Evolutionary conservation across 37 sponge, comb jelly and placozoan species (phyloP).

Genomic region (Chondrosia reniformis): DNA sequence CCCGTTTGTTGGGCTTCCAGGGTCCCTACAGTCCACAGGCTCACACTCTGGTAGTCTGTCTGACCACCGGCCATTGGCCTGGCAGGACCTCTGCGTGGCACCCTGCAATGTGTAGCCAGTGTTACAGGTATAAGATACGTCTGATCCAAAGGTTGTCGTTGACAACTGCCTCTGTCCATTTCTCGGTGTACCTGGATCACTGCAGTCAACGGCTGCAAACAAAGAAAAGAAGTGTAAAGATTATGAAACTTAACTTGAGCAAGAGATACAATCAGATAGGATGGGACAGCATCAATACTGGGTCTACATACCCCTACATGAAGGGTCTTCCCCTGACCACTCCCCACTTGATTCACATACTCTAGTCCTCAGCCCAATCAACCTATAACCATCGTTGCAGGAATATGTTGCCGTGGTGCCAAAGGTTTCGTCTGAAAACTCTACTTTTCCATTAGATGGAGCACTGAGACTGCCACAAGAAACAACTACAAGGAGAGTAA

Average conservation of each 20-base stretch:
- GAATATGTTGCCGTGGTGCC: conserved; percentile 32
- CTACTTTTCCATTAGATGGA: conserved; percentile 41
- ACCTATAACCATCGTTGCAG: conserved; percentile 32
- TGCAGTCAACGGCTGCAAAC: conserved; percentile 39
- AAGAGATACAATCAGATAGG: too few species aligned
- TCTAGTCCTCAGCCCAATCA: neutral
- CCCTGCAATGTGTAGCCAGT: conserved; percentile 23
- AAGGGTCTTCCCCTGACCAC: neutral
- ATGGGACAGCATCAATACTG: too few species aligned
- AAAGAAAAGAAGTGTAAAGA: neutral
- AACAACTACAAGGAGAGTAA: neutral
- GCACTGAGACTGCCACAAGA: conserved; percentile 49
- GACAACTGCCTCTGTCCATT: conserved; percentile 20
- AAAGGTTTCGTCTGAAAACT: neutral
- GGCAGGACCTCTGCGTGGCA: conserved; percentile 1
- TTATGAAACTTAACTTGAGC: too few species aligned
- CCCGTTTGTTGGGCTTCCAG: conserved; percentile 25
- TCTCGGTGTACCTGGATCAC: conserved; percentile 33
- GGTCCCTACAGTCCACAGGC: conserved; percentile 28
- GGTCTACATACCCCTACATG: neutral
- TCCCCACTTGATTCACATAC: conserved; percentile 3
- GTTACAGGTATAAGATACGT: conserved; percentile 26
- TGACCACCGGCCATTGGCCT: conserved; percentile 55
- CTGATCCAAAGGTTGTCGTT: conserved; percentile 23
- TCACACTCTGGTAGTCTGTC: conserved; percentile 47